Evolutionary conservation across 2,113 vertebrate genomes (phyloP).

Genomic region (Eretmochelys imbricata): DNA sequence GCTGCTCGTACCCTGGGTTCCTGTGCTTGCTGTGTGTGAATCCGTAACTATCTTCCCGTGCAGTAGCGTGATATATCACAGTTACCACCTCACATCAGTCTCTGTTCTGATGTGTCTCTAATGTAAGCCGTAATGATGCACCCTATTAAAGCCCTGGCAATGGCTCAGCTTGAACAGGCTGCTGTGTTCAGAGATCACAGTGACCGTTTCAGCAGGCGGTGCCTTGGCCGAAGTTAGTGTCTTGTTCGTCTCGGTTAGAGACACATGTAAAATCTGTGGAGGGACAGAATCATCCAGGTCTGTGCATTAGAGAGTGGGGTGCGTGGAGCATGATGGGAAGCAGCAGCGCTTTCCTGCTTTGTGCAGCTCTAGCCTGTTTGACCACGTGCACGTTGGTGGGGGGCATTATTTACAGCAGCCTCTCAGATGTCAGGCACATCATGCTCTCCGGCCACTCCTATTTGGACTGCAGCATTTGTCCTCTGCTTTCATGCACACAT

Average conservation of each 20-base stretch:
- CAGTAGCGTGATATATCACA: not conserved
- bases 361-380: not conserved
- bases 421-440: not conserved
- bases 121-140: not conserved
- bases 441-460: not conserved
- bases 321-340: not conserved
- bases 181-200: not conserved
- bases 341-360: fast-evolving
- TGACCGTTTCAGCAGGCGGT: not conserved
- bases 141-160: not conserved
- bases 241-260: not conserved
- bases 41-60: not conserved
- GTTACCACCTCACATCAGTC: fast-evolving
- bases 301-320: not conserved
- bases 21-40: not conserved
- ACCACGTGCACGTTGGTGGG: not conserved
- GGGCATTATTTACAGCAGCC: not conserved
- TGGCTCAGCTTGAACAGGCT: not conserved
- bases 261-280: not conserved
- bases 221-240: not conserved
- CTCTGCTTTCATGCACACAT: not conserved
- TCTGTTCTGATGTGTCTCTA: not conserved
- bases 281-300: not conserved
- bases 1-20: not conserved
- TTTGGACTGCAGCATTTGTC: not conserved